phyloP scores from a whole-genome alignment of 2,113 vertebrate genomes.

The Noturus placidus region DNA sequence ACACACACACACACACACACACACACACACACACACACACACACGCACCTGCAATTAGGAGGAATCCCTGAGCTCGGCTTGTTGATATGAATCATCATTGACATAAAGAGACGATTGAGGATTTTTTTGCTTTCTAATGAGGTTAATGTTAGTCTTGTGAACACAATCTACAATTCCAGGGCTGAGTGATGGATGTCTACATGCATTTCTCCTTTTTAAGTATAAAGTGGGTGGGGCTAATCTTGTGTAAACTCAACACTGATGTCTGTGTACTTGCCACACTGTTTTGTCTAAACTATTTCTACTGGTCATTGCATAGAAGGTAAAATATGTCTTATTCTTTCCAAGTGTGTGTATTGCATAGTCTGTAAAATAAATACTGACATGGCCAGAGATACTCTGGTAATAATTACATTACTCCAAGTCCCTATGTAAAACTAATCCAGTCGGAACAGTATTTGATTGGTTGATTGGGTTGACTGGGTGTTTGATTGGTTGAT shows the following conservation, averaged over 20 bases:
- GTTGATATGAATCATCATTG: background rate
- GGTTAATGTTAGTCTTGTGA: background rate
- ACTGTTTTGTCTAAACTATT: background rate
- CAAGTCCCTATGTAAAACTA: background rate
- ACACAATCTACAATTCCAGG: background rate
- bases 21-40: conserved; percentile 12
- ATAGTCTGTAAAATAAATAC: background rate
- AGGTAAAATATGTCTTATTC: background rate
- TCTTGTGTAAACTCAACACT: background rate
- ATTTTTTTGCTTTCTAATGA: conserved; percentile 9
- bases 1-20: conserved; percentile 21
- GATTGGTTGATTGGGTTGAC: background rate
- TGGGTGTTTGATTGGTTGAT: background rate
- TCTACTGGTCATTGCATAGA: no score
- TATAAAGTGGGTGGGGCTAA: background rate
- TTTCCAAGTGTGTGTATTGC: background rate
- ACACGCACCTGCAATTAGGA: background rate
- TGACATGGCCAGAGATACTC: background rate
- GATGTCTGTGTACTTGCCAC: background rate
- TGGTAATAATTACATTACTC: no score
- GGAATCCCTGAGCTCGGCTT: background rate
- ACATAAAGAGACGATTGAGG: background rate
- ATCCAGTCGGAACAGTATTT: background rate
- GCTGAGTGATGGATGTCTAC: background rate
- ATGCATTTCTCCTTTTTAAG: background rate